Conservation (phyloP, 1,140 invertebrate genomes). For the Trichonephila clavipes region DNA sequence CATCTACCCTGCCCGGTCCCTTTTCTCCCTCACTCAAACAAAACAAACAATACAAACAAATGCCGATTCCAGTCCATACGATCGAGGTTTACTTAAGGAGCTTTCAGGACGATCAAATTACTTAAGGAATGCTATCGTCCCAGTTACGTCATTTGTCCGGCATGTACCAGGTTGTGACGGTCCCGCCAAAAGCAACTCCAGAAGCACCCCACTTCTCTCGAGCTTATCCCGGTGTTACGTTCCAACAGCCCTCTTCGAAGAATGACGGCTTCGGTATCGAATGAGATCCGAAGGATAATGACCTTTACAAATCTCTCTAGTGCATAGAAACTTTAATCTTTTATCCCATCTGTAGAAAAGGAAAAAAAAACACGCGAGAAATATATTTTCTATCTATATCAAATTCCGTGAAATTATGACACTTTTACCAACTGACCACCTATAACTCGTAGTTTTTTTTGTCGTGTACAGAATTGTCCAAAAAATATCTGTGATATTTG, state of each 20-base stretch:
- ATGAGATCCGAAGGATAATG: neutral
- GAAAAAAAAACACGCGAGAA: neutral
- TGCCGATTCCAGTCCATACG: neutral
- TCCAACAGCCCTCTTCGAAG: neutral
- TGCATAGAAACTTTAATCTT: neutral
- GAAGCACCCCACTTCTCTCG: slow-evolving; percentile 5
- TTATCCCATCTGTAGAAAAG: slow-evolving; percentile 40
- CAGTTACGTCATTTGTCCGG: neutral
- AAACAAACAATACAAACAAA: slow-evolving; percentile 4
- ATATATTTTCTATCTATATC: slow-evolving; percentile 66
- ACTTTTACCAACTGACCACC: slow-evolving; percentile 31
- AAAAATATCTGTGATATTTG: slow-evolving; percentile 68
- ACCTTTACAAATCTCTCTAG: slow-evolving; percentile 58
- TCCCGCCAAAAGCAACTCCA: slow-evolving; percentile 36
- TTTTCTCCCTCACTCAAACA: slow-evolving; percentile 38
- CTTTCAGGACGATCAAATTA: slow-evolving; percentile 19
- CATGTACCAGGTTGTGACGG: slow-evolving; percentile 33
- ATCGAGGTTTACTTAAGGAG: neutral
- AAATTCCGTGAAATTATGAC: neutral
- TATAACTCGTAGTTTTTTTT: slow-evolving; percentile 27
- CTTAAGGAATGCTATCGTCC: slow-evolving; percentile 23
- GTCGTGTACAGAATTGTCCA: slow-evolving; percentile 57
- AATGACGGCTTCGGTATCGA: slow-evolving; percentile 18
- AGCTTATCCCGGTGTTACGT: slow-evolving; percentile 52
- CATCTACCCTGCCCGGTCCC: slow-evolving; percentile 67